Evolutionary conservation across 1,140 invertebrate species (phyloP).

Genomic region (Aradophagus sp.): DNA sequence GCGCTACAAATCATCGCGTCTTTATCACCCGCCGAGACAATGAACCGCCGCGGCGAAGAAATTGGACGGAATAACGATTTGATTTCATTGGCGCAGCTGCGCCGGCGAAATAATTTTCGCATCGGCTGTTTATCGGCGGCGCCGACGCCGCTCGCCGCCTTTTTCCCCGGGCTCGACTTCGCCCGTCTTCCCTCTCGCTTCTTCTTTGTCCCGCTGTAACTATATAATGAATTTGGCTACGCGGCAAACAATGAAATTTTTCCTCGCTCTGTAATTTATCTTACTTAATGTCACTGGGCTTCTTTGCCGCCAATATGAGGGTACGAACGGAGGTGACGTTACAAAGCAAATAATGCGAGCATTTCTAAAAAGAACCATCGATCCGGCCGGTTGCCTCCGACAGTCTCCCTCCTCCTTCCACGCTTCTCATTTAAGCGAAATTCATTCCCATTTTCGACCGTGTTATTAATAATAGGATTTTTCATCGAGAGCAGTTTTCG

Average conservation of each 20-base stretch:
- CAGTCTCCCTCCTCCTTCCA: not conserved
- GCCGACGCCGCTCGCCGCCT: no score
- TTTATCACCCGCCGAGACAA: conserved; percentile 36
- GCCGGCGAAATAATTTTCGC: conserved; percentile 27
- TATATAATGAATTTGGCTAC: conserved; percentile 41
- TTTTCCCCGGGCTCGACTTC: no score
- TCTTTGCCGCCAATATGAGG: conserved; percentile 31
- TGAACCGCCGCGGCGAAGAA: conserved; percentile 29
- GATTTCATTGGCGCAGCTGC: conserved; percentile 41
- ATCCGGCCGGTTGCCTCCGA: no score
- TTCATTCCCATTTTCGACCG: conserved; percentile 17
- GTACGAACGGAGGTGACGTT: conserved; percentile 26
- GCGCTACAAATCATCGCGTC: conserved; percentile 46
- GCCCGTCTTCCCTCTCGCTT: not conserved
- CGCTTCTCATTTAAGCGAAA: not conserved
- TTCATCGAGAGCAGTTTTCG: no score
- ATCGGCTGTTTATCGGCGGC: conserved; percentile 31
- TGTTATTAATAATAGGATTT: conserved; percentile 24
- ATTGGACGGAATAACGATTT: conserved; percentile 40
- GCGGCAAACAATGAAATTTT: conserved; percentile 47
- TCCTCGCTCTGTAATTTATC: conserved; percentile 37
- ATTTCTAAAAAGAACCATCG: conserved; percentile 31
- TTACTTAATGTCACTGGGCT: conserved; percentile 47
- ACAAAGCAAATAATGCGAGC: conserved; percentile 41
- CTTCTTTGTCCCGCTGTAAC: conserved; percentile 21